Evolutionary conservation across 2,113 vertebrate species (phyloP).

Genomic region (Anser cygnoides): DNA sequence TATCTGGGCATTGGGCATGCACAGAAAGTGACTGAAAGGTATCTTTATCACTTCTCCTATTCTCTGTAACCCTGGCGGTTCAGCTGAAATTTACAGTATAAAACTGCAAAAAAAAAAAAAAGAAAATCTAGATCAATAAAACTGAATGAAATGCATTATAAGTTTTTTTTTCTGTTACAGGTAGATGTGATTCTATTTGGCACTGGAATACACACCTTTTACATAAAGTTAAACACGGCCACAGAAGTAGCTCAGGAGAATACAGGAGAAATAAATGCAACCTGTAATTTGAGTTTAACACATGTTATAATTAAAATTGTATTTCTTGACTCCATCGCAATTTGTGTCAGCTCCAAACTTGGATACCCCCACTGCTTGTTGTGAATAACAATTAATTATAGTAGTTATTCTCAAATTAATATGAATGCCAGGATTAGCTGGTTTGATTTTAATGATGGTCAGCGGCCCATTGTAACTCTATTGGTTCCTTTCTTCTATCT

Average conservation of each 20-base stretch:
- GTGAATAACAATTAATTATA: neutral
- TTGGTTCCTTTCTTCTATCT: neutral
- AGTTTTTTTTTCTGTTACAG: neutral
- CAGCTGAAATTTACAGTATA: constrained; percentile 37
- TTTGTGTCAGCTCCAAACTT: neutral
- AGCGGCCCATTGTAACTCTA: neutral
- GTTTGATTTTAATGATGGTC: neutral
- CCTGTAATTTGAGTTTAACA: neutral
- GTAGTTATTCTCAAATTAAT: neutral
- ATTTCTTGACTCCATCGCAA: neutral
- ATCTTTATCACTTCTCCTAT: neutral
- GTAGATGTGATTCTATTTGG: neutral
- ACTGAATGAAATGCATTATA: neutral
- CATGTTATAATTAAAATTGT: neutral
- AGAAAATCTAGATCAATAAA: neutral
- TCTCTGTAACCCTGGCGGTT: neutral
- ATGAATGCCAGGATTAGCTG: neutral
- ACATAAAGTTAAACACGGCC: neutral
- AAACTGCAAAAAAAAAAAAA: neutral
- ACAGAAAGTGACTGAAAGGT: constrained; percentile 26
- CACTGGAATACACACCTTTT: neutral
- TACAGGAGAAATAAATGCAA: neutral
- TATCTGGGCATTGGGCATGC: neutral
- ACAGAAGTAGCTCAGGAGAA: neutral
- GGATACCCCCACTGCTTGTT: neutral